Base-by-base conservation (phyloP, 2,888 invertebrate genomes). In the Saturnia pavonia region DNA sequence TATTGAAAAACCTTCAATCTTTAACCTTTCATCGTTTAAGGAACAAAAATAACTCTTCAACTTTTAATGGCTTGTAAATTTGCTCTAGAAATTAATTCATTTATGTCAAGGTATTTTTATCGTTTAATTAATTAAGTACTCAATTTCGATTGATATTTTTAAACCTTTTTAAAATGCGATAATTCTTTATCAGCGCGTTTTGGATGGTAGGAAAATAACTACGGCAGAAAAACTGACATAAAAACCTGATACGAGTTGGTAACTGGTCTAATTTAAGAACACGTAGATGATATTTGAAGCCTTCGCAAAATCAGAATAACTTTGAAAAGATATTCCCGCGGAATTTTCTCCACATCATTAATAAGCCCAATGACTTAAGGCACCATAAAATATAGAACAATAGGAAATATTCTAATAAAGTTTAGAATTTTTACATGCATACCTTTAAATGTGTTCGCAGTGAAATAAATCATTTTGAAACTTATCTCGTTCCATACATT, bases 401-500 rank as follows among this genome's bases (percentile, higher is more conserved):
- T 34, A 48, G 16, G 27, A 65, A 25, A 51, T 34, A 68, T 25
- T 25, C 19, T 19, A 48, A 19, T 69, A n/a, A 34, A 6, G 2
- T 34, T 34, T 48, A n/a, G 65, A n/a, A 14, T 34, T 42, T 16
- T 22, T 22, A 11, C 40, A 63, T 16, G n/a, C 22, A 43, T 67
- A 73, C 73, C 74, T 75, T 63, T 71, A 48, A 73, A 67, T 68
- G 66, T 63, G 19, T 67, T 67, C 27, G 16, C 57, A 65, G 65
- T 65, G 65, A 63, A 69, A 72, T 42, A 72, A 70, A 68, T 70
- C 70, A 73, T 74, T 25, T 69, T 66, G 66, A 42, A 66, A 68
- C 71, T 65, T 69, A 72, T 69, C 66, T 19, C 7, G 70, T 68
- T 70, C 42, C 68, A 27, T 60, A 65, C 73, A 73, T 76, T 76